Evolutionary conservation across 2,888 invertebrate species (phyloP).

Genomic region (Hermodice carunculata): DNA sequence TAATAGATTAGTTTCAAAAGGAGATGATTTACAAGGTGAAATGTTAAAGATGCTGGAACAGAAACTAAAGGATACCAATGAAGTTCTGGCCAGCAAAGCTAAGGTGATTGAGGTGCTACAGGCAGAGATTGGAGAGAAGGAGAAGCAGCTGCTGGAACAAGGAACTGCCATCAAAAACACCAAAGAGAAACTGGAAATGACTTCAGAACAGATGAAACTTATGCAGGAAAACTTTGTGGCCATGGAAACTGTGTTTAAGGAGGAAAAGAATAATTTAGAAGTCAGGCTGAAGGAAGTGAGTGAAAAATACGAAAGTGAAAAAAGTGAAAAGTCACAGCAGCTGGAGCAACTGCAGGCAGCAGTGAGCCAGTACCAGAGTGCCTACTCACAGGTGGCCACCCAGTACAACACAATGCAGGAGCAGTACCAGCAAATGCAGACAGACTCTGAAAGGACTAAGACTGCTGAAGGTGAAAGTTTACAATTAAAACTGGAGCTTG

Average conservation of each 20-base stretch:
- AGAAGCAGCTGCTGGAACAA: constrained; percentile 52
- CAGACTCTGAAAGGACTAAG: too few relatives aligned
- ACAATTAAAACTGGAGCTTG: too few relatives aligned
- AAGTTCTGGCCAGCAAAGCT: constrained; percentile 60
- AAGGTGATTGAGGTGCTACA: constrained; percentile 62
- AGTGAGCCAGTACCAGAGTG: constrained; percentile 52
- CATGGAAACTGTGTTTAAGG: constrained; percentile 80
- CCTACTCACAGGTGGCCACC: constrained; percentile 55
- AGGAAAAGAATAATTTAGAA: constrained; percentile 74
- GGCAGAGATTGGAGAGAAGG: constrained; percentile 54
- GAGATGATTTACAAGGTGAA: constrained; percentile 37
- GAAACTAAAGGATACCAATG: constrained; percentile 60
- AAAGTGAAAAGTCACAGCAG: constrained; percentile 70
- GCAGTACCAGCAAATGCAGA: constrained; percentile 44
- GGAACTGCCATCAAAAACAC: constrained; percentile 76
- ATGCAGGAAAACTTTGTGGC: constrained; percentile 84
- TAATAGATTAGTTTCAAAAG: constrained; percentile 55
- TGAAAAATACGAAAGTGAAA: constrained; percentile 20
- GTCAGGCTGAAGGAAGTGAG: constrained; percentile 71
- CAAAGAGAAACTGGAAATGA: constrained; percentile 82
- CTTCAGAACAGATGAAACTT: constrained; percentile 83
- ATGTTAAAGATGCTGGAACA: constrained; percentile 60
- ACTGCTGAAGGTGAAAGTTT: too few relatives aligned
- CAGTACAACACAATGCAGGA: constrained; percentile 60
- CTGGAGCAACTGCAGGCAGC: constrained; percentile 63